A percentile compares a stretch with the other conserved stretches of the same genome.
phyloP scores from a whole-genome alignment of 2,797 vertebrate genomes.

The Lophura swinhoii region DNA sequence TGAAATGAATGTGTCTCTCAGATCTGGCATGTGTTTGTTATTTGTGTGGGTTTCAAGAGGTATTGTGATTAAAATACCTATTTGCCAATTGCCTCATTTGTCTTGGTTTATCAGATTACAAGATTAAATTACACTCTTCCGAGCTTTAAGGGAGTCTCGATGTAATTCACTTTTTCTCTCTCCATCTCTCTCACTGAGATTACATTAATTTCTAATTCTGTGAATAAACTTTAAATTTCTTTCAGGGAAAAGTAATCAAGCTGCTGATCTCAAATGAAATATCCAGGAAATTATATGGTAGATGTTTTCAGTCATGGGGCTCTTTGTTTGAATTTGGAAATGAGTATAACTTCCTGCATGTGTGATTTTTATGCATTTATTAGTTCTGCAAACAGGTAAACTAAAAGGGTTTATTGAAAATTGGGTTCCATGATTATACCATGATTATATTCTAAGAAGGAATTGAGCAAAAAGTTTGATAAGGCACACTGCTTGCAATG shows the following conservation, averaged over 20 bases:
- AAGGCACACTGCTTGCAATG: neutral
- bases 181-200: neutral
- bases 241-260: neutral
- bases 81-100: conserved; percentile 72
- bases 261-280: neutral
- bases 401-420: neutral
- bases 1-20: conserved; percentile 67
- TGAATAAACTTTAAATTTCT: conserved; percentile 33
- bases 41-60: conserved; percentile 60
- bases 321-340: conserved; percentile 14
- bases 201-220: conserved; percentile 24
- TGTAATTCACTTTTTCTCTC: neutral
- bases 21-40: conserved; percentile 59
- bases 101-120: conserved; percentile 78
- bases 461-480: neutral
- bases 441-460: neutral
- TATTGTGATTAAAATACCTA: conserved; percentile 69
- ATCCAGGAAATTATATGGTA: neutral
- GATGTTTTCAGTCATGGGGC: neutral
- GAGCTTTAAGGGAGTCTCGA: conserved; percentile 51
- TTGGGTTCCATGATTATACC: neutral
- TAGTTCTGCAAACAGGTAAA: conserved; percentile 6
- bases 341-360: neutral
- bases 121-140: conserved; percentile 68
- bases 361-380: neutral